Percentiles rank a stretch among this genome's conserved stretches.
phyloP scores from a whole-genome alignment of 2,113 vertebrate species.

The Vulpes vulpes region DNA sequence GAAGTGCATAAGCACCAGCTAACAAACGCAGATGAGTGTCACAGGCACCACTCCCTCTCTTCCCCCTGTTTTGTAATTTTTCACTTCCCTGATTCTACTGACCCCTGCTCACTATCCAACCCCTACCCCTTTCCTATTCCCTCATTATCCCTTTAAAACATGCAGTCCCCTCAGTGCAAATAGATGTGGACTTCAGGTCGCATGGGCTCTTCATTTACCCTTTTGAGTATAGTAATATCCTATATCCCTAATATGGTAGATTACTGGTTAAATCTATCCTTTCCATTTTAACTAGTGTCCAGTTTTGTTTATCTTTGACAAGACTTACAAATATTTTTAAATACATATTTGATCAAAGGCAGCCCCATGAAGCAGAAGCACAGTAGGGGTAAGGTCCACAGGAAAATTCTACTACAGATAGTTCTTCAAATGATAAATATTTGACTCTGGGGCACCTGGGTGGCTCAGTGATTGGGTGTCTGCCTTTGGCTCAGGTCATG shows the following conservation, averaged over 20 bases:
- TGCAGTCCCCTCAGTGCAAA: not conserved
- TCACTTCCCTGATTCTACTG: not conserved
- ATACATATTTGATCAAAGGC: not conserved
- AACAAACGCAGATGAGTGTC: not conserved
- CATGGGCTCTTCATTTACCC: not conserved
- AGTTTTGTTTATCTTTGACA: not conserved
- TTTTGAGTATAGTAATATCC: no score
- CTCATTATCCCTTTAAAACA: not conserved
- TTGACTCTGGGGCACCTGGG: not conserved
- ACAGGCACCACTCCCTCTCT: not conserved
- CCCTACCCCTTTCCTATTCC: fast-evolving
- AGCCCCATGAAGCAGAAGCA: not conserved
- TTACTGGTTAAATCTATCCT: not conserved
- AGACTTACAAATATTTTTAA: slow-evolving; percentile 36
- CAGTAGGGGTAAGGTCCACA: not conserved
- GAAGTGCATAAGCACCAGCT: not conserved
- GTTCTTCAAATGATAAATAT: not conserved
- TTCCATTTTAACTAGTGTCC: not conserved
- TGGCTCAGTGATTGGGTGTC: no score
- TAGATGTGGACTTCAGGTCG: not conserved
- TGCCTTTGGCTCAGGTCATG: no score
- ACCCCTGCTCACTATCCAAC: not conserved
- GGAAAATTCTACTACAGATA: not conserved
- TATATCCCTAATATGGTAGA: not conserved
- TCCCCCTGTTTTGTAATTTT: not conserved